A percentile compares a stretch with the other conserved stretches of the same genome.
phyloP scores from a whole-genome alignment of 2,888 invertebrate species.

The Cosmorhoe ocellata region DNA sequence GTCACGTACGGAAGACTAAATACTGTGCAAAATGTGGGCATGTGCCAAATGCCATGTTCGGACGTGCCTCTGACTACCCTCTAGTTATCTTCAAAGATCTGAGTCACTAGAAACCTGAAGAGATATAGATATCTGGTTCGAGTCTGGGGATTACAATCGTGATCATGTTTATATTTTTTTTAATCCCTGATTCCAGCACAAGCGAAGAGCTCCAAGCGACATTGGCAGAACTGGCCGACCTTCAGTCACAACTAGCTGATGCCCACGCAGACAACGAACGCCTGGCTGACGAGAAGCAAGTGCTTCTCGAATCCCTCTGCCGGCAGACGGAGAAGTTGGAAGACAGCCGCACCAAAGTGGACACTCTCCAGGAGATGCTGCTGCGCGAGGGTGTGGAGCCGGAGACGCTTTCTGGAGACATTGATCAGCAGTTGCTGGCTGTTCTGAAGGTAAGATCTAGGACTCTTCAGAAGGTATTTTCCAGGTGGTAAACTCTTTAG shows the following conservation, averaged over 20 bases:
- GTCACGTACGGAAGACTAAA: too few relatives aligned
- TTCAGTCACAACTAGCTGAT: slow-evolving; percentile 93
- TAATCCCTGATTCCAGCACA: slow-evolving; percentile 82
- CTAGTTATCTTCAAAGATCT: too few relatives aligned
- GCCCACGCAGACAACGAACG: slow-evolving; percentile 94
- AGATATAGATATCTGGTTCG: too few relatives aligned
- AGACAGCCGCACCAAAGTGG: slow-evolving; percentile 91
- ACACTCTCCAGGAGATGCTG: slow-evolving; percentile 90
- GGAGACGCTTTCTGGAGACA: slow-evolving; percentile 86
- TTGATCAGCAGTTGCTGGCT: slow-evolving; percentile 91
- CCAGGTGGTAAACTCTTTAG: background rate
- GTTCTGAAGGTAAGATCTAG: slow-evolving; percentile 85
- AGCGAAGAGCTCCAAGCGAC: slow-evolving; percentile 97
- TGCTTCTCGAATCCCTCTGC: slow-evolving; percentile 94
- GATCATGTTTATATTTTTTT: too few relatives aligned
- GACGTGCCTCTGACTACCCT: too few relatives aligned
- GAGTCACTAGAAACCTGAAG: too few relatives aligned
- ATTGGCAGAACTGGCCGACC: slow-evolving; percentile 94
- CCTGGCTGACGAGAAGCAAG: slow-evolving; percentile 93
- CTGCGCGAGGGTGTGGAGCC: slow-evolving; percentile 87
- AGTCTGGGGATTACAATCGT: too few relatives aligned
- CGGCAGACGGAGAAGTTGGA: slow-evolving; percentile 96
- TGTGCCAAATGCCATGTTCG: too few relatives aligned
- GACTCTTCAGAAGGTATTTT: too few relatives aligned
- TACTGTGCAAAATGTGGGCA: too few relatives aligned